phyloP scores from a whole-genome alignment of 2,888 invertebrate genomes.

The Scrobipalpa atriplicella region DNA sequence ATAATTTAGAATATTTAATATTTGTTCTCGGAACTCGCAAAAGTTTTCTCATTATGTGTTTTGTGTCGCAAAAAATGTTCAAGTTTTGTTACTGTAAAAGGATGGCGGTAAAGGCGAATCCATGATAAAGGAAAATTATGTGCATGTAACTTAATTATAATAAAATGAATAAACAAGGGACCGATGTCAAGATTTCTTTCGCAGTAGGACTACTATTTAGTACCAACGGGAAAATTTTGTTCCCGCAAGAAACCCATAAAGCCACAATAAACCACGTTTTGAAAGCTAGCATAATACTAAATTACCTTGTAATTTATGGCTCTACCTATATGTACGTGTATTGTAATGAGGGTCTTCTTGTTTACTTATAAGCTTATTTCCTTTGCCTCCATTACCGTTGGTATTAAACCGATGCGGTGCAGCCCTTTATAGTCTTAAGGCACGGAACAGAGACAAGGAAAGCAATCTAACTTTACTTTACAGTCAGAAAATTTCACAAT shows the following conservation, averaged over 20 bases:
- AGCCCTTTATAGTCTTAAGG: background rate
- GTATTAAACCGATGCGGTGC: slow-evolving; percentile 4
- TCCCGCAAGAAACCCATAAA: no score
- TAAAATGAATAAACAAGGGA: no score
- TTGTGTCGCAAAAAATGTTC: no score
- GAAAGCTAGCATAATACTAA: background rate
- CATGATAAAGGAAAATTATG: no score
- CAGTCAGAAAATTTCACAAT: background rate
- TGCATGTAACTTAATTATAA: no score
- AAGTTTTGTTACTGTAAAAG: no score
- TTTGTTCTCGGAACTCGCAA: background rate
- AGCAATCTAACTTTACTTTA: background rate
- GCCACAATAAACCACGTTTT: no score
- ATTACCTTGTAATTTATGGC: background rate
- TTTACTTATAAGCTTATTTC: slow-evolving; percentile 9
- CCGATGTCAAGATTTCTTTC: no score
- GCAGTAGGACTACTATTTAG: no score
- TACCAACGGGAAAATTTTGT: no score
- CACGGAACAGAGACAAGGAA: background rate
- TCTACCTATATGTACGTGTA: background rate
- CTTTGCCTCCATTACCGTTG: background rate
- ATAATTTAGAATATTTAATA: slow-evolving; percentile 1
- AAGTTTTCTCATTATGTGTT: background rate
- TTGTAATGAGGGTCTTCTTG: background rate
- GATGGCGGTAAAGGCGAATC: no score